Evolutionary conservation across 2,797 vertebrate species (phyloP).

Genomic region (Mus spretus): DNA sequence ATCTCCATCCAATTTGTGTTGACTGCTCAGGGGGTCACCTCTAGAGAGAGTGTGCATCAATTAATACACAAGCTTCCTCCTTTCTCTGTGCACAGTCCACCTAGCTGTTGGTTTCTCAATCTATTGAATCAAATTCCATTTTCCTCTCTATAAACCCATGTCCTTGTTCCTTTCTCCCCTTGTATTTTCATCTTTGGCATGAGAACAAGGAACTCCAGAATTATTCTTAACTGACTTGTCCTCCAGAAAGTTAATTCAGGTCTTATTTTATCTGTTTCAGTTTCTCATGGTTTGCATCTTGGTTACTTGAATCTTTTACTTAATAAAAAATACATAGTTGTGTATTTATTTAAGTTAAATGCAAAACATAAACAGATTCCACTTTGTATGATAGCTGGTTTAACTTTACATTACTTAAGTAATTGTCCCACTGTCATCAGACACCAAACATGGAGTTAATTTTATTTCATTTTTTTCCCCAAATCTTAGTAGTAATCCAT

Average conservation of each 20-base stretch:
- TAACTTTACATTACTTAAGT: conserved; percentile 6
- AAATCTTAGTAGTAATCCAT: neutral
- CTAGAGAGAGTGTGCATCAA: neutral
- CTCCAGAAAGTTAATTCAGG: neutral
- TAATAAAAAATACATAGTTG: neutral
- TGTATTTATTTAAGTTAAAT: conserved; percentile 52
- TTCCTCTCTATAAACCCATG: neutral
- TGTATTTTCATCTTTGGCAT: neutral
- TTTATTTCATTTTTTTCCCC: neutral
- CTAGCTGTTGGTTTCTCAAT: neutral
- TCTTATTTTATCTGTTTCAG: neutral
- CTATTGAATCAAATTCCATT: neutral
- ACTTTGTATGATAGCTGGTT: neutral
- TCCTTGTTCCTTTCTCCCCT: neutral
- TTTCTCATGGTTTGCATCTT: conserved; percentile 11
- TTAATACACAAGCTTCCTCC: neutral
- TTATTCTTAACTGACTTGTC: neutral
- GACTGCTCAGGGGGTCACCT: neutral
- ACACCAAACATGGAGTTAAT: neutral
- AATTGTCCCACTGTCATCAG: neutral
- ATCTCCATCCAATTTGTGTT: neutral
- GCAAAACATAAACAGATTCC: neutral
- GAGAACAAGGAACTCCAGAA: neutral
- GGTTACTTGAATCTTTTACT: neutral
- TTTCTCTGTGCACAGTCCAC: neutral